Evolutionary conservation across 2,888 invertebrate species (phyloP).

Genomic region (Smittia sp.): DNA sequence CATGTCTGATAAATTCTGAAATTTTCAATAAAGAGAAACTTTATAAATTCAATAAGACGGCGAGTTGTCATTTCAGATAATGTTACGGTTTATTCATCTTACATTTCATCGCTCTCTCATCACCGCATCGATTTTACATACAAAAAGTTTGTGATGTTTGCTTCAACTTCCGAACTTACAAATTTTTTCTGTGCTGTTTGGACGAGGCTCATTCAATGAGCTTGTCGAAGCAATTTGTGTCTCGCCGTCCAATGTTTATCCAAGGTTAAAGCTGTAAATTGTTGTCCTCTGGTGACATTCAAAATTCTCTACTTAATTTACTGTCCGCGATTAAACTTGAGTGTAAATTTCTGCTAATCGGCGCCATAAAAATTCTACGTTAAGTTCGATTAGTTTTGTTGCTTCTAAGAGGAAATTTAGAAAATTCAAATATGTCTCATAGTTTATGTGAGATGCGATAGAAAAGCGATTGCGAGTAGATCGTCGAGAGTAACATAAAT

Average conservation of each 20-base stretch:
- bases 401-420: neutral
- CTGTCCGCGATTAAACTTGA: neutral
- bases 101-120: neutral
- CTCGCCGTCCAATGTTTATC: neutral
- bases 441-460: no score
- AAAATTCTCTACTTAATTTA: slow-evolving; percentile 6
- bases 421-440: neutral
- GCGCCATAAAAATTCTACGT: slow-evolving; percentile 12
- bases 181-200: neutral
- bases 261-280: slow-evolving; percentile 1
- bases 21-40: no score
- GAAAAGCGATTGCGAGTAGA: no score
- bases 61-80: no score
- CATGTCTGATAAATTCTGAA: no score
- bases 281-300: neutral
- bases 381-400: neutral
- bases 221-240: neutral
- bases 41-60: no score
- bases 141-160: neutral
- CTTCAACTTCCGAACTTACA: neutral
- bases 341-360: slow-evolving; percentile 12
- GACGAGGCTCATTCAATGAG: no score
- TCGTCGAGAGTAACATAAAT: no score
- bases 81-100: no score
- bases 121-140: neutral